phyloP scores from a whole-genome alignment of 2,113 vertebrate species.

The Hypomesus transpacificus region DNA sequence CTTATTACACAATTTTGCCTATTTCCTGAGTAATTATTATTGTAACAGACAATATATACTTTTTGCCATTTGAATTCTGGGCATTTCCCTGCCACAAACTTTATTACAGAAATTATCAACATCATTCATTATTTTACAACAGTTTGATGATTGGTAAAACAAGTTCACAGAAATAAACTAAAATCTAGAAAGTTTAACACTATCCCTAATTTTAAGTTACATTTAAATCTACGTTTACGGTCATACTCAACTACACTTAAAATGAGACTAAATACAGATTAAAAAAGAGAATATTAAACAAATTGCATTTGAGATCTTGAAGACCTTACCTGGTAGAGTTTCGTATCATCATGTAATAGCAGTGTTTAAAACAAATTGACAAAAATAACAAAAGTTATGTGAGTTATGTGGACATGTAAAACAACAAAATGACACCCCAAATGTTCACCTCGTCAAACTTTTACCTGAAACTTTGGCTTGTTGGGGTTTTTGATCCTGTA shows the following conservation, averaged over 20 bases:
- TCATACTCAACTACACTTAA: slow-evolving; percentile 85
- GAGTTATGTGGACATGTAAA: slow-evolving; percentile 51
- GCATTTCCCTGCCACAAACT: slow-evolving; percentile 91
- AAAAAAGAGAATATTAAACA: slow-evolving; percentile 65
- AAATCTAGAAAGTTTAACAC: slow-evolving; percentile 68
- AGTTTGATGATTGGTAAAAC: slow-evolving; percentile 91
- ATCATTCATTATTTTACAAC: slow-evolving; percentile 81
- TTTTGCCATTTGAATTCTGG: slow-evolving; percentile 96
- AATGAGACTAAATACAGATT: slow-evolving; percentile 86
- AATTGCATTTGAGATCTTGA: slow-evolving; percentile 97
- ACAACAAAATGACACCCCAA: slow-evolving; percentile 63
- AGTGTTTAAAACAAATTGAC: slow-evolving; percentile 81
- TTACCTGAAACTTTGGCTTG: slow-evolving; percentile 99
- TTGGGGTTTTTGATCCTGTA: slow-evolving; percentile 97
- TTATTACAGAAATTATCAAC: slow-evolving; percentile 75
- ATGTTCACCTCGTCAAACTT: slow-evolving; percentile 76
- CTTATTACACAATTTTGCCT: slow-evolving; percentile 83
- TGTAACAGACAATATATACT: slow-evolving; percentile 89
- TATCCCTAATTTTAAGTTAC: slow-evolving; percentile 87
- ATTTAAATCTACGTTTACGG: slow-evolving; percentile 82
- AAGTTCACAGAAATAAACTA: slow-evolving; percentile 76
- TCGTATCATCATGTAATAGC: slow-evolving; percentile 98
- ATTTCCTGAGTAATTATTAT: slow-evolving; percentile 99
- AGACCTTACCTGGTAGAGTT: slow-evolving; percentile 95
- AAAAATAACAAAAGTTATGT: slow-evolving; percentile 81